Base-by-base conservation (phyloP, 92 coral and sea anemone genomes). In the Pocillopora meandrina region DNA sequence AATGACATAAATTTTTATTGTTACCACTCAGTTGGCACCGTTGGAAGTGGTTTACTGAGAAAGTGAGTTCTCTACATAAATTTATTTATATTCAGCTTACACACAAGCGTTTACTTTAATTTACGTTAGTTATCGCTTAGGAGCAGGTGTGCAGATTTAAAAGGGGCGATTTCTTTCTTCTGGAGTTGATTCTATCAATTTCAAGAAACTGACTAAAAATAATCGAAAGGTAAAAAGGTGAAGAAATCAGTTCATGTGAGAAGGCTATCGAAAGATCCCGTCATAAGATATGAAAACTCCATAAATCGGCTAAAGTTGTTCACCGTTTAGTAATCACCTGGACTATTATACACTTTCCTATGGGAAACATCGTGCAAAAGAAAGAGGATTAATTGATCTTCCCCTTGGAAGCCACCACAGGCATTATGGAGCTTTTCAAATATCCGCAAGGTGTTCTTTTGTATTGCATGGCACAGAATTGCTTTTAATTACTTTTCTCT, bases 381-480 rank as follows among this genome's bases (percentile, higher is more conserved):
- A 42, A 42, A 21, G 11, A 56, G 21, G 26, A 21, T 65, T 47
- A 65, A 59, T 60, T 33, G 58, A 26, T 67, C 12, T 16, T 31
- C 11, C 75, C 64, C 59, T 63, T 56, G 82, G 47, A 33, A 23
- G 56, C 49, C 84, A 26, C 74, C 59, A 26, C 10, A 31, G 31
- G 10, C 84, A 31, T n/a, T 15, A 56, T 42, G 23, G 16, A 56
- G 33, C 65, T 68, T 71, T 59, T 82, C 73, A 60, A 36, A 73
- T 71, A 10, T 31, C 79, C 19, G 36, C 78, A 82, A 72, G 47
- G 60, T 59, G 68, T 71, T 82, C 33, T 60, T 60, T 61, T 82
- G 71, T 72, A 1, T 42, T 42, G 79, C 79, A 18, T 42, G 13
- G 17, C 16, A 15, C 5, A 71, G 47, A 63, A 61, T 59, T 61